Percentiles rank a stretch among this genome's conserved stretches.
phyloP scores from a whole-genome alignment of 2,113 vertebrate genomes.

The Brachionichthys hirsutus region DNA sequence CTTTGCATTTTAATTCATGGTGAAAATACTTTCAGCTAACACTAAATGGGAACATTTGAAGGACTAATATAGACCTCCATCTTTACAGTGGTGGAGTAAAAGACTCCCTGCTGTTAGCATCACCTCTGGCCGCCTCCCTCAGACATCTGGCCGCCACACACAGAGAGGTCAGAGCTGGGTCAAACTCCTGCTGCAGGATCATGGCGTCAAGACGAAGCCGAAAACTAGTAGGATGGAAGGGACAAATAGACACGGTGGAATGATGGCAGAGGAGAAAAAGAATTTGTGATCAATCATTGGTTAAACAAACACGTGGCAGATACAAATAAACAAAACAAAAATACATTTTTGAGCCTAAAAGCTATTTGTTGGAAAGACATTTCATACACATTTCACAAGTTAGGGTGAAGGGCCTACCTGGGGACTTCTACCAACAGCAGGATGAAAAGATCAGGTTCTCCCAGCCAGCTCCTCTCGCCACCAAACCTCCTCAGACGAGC shows the following conservation, averaged over 20 bases:
- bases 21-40: constrained; percentile 5
- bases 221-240: constrained; percentile 68
- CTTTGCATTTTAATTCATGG: too few species aligned
- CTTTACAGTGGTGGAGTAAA: constrained; percentile 31
- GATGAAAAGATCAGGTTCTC: constrained; percentile 80
- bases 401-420: constrained; percentile 60
- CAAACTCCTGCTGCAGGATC: constrained; percentile 84
- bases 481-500: constrained; percentile 71
- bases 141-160: constrained; percentile 83
- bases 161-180: constrained; percentile 80
- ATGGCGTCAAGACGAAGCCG: constrained; percentile 79
- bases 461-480: constrained; percentile 72
- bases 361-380: neutral
- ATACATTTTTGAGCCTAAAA: neutral
- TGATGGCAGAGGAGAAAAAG: constrained; percentile 36
- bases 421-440: constrained; percentile 77
- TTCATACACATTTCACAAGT: constrained; percentile 2
- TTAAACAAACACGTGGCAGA: constrained; percentile 42
- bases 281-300: constrained; percentile 51
- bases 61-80: constrained; percentile 2
- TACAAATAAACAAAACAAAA: neutral
- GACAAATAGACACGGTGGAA: constrained; percentile 21
- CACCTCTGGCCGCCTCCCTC: constrained; percentile 81
- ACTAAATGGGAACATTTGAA: constrained; percentile 28
- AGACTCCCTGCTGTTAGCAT: constrained; percentile 62